Base-by-base conservation (phyloP, 2,888 invertebrate species). In the Drosophila neotestacea region DNA sequence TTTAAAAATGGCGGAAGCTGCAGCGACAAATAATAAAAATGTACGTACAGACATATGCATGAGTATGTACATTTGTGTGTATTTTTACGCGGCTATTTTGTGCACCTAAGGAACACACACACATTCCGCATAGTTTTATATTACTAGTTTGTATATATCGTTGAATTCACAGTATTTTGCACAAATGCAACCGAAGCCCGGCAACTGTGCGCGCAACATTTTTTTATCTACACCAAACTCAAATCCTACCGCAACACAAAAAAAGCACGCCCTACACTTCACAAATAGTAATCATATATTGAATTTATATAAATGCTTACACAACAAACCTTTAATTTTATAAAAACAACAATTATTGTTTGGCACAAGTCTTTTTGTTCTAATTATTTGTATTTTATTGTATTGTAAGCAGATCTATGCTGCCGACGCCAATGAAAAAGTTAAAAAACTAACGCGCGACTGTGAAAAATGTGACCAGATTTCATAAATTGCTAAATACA, bases 1-100 rank as follows among this genome's bases (percentile, higher is more conserved):
- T 85, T 88, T 78, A 66, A 90, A 85, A 86, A 85, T 85, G 85
- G 85, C 85, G 85, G 85, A 81, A 34, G 71, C 70, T 83, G 85
- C 75, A 80, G 69, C 58, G 38, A 13, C 72, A 44, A 64, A 69
- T 56, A 52, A 71, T 46, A 62, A 64, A 73, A 66, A 47, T 41
- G 36, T 55, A 64, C 44, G 30, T 44, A 54, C 50, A 71, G 63
- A 65, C 28, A 56, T 28, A 22, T 28, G 30, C 44, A 67, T 42
- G 36, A 30, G 52, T 47, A 58, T 22, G 22, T 22, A 22, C 22
- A 22, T 44, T 47, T 13, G 52, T 4, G 52, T 4, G 34, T 10
- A 39, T 41, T 41, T 27, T 32, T 36, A 41, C 7, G 52, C 41
- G n/a, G 6, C 9, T 13, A 48, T 38, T 51, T 32, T 50, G 32